These are phyloP conservation scores for Glossophaga mutica DNA, from an alignment of 2,797 vertebrate genomes.

Conservation along the genomic window DNA sequence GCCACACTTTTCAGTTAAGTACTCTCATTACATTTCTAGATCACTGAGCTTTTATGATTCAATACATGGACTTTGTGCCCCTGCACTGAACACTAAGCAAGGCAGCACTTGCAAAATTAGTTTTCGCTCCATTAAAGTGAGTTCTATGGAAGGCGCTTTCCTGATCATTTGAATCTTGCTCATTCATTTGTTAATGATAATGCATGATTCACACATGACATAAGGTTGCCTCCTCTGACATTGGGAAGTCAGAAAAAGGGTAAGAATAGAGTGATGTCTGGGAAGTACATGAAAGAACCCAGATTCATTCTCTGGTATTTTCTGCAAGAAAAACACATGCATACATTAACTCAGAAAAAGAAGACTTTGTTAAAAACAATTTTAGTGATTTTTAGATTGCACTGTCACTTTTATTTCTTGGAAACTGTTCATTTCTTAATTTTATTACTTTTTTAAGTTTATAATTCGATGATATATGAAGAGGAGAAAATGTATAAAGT, in stretches of 20 bases:
- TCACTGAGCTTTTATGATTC: constrained; percentile 47
- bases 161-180: constrained; percentile 45
- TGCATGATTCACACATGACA: neutral
- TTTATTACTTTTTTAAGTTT: neutral
- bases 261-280: neutral
- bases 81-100: constrained; percentile 52
- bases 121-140: constrained; percentile 32
- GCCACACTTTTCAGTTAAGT: neutral
- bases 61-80: neutral
- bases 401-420: neutral
- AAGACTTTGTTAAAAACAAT: neutral
- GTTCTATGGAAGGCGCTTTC: neutral
- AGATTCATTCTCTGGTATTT: neutral
- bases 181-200: constrained; percentile 38
- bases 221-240: neutral
- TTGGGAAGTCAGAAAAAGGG: neutral
- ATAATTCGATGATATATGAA: neutral
- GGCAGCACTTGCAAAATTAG: constrained; percentile 33
- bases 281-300: neutral
- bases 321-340: neutral
- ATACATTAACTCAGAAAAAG: neutral
- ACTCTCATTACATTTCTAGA: constrained; percentile 45
- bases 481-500: constrained; percentile 26
- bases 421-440: constrained; percentile 35
- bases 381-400: neutral